phyloP scores from a whole-genome alignment of 1,140 invertebrate genomes.

The Sitodiplosis mosellana region DNA sequence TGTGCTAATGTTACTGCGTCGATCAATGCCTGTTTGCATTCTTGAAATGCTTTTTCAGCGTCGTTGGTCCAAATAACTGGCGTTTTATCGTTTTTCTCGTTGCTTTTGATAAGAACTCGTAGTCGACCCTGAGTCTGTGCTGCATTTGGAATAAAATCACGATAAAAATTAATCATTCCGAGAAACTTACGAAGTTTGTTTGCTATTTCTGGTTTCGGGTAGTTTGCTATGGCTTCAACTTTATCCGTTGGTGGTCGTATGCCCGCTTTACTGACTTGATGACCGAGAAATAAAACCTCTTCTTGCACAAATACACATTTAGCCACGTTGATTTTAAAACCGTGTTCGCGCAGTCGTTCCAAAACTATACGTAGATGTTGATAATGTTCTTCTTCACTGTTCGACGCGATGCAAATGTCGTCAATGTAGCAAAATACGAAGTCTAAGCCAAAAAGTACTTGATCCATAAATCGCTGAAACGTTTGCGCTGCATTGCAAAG shows the following conservation, averaged over 20 bases:
- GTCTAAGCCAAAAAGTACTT: constrained; percentile 1
- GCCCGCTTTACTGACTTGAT: constrained; percentile 10
- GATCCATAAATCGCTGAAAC: constrained; percentile 3
- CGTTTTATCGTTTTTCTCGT: neutral
- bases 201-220: constrained; percentile 8
- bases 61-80: neutral
- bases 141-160: constrained; percentile 11
- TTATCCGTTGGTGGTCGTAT: constrained; percentile 11
- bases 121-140: neutral
- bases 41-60: too few species aligned
- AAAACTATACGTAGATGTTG: constrained; percentile 13
- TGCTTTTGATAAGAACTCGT: neutral
- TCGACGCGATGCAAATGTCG: neutral
- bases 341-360: constrained; percentile 8
- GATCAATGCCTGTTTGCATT: too few species aligned
- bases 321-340: constrained; percentile 12
- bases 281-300: constrained; percentile 17
- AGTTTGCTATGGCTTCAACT: constrained; percentile 10
- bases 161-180: constrained; percentile 21
- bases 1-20: too few species aligned
- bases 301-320: constrained; percentile 13
- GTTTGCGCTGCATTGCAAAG: too few species aligned
- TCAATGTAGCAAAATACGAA: neutral
- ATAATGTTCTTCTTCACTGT: constrained; percentile 9
- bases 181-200: constrained; percentile 16